Conservation (phyloP, 2,797 vertebrate genomes). For the Nannoperca obscura region DNA sequence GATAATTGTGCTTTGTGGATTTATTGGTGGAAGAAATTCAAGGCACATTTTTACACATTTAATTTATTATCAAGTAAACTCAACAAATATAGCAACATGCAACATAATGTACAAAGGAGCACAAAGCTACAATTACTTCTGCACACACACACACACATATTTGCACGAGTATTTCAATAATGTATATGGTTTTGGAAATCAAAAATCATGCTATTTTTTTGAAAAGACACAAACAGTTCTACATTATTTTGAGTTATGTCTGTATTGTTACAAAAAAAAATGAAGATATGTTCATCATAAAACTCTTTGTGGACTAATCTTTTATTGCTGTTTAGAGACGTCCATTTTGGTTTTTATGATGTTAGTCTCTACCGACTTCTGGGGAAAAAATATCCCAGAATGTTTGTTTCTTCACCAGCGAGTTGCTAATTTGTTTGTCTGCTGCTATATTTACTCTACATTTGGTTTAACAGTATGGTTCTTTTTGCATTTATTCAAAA, state of each 20-base stretch:
- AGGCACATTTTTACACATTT: not conserved
- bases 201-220: not conserved
- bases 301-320: too few relatives aligned
- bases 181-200: not conserved
- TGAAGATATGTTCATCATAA: too few relatives aligned
- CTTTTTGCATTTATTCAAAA: not conserved
- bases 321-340: not conserved
- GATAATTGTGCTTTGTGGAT: not conserved
- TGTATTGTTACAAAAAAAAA: too few relatives aligned
- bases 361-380: not conserved
- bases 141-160: too few relatives aligned
- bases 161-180: not conserved
- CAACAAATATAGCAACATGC: not conserved
- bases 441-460: too few relatives aligned
- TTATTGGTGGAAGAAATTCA: not conserved
- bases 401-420: not conserved
- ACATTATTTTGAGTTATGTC: not conserved
- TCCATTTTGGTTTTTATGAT: not conserved
- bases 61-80: not conserved
- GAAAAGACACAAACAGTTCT: not conserved
- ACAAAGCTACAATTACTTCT: not conserved
- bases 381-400: not conserved
- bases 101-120: not conserved
- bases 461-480: too few relatives aligned
- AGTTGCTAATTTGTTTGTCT: not conserved